These are phyloP conservation scores for Desmodus rotundus DNA, from an alignment of 2,113 vertebrate species.

Conservation along the genomic window DNA sequence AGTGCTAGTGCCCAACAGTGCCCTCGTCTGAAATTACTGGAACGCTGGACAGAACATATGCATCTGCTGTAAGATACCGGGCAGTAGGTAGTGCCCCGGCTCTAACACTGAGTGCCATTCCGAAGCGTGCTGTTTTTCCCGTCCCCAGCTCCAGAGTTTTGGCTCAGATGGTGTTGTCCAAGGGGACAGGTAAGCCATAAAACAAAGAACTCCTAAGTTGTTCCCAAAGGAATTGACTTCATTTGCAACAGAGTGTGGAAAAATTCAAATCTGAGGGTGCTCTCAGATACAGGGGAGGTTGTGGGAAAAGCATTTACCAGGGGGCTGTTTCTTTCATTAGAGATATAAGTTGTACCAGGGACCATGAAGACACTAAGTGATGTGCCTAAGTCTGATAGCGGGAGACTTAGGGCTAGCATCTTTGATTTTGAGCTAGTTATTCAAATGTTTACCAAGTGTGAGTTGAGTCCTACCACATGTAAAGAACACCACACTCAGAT, in stretches of 20 bases:
- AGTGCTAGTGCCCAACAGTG: not conserved
- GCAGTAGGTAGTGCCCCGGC: not conserved
- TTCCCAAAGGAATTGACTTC: not conserved
- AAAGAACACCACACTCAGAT: not conserved
- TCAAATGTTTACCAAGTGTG: not conserved
- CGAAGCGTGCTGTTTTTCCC: not conserved
- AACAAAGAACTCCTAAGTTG: not conserved
- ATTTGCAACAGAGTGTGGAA: not conserved
- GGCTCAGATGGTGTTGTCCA: not conserved
- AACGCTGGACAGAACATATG: not conserved
- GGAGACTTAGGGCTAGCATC: not conserved
- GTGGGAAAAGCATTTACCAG: not conserved
- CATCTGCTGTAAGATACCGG: not conserved
- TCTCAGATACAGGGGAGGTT: not conserved
- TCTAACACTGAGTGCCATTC: not conserved
- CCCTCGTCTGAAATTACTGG: not conserved
- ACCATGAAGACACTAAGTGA: not conserved
- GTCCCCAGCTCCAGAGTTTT: not conserved
- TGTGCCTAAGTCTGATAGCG: not conserved
- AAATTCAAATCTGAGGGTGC: not conserved
- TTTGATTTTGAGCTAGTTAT: not conserved
- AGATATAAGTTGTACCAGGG: not conserved
- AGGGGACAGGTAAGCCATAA: not conserved
- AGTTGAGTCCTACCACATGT: not conserved
- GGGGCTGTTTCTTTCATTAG: not conserved